Conservation (phyloP, 2,888 invertebrate genomes). For the Tachina lurida region DNA sequence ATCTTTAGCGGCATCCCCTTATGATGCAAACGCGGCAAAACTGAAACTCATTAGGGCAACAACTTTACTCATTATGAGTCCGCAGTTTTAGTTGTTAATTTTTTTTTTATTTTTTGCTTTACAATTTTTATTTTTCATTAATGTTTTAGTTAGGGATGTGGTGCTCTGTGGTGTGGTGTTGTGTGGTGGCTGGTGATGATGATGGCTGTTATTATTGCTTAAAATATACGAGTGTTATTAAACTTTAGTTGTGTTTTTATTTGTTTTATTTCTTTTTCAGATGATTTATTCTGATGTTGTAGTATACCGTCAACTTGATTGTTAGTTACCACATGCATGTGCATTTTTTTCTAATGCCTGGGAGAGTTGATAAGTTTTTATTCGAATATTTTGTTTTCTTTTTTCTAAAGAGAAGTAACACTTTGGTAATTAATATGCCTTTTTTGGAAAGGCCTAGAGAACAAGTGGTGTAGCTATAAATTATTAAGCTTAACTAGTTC, state of each 20-base stretch:
- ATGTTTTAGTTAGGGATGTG: constrained; percentile 20
- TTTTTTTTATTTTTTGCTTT: not conserved
- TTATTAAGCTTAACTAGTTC: too few species aligned
- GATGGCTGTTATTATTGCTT: constrained; percentile 44
- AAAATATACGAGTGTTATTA: constrained; percentile 61
- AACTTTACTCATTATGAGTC: constrained; percentile 75
- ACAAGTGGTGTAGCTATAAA: too few species aligned
- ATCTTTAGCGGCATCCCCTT: constrained; percentile 42
- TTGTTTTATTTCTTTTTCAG: not conserved
- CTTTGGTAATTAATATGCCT: too few species aligned
- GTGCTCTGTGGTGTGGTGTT: not conserved
- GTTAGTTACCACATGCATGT: not conserved
- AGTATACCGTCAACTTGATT: constrained; percentile 43
- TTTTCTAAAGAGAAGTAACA: too few species aligned
- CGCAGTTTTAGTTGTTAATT: constrained; percentile 51
- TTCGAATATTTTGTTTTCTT: too few species aligned
- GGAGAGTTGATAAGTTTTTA: not conserved
- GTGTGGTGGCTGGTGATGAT: not conserved
- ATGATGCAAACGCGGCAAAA: constrained; percentile 55
- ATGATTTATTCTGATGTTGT: constrained; percentile 14
- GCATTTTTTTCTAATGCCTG: not conserved
- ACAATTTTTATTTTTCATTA: constrained; percentile 37
- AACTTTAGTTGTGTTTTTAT: constrained; percentile 34
- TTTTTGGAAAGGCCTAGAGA: too few species aligned
- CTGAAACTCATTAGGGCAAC: constrained; percentile 74